These are phyloP conservation scores for Meles meles DNA, from an alignment of 2,113 vertebrate species.

Conservation along the genomic window DNA sequence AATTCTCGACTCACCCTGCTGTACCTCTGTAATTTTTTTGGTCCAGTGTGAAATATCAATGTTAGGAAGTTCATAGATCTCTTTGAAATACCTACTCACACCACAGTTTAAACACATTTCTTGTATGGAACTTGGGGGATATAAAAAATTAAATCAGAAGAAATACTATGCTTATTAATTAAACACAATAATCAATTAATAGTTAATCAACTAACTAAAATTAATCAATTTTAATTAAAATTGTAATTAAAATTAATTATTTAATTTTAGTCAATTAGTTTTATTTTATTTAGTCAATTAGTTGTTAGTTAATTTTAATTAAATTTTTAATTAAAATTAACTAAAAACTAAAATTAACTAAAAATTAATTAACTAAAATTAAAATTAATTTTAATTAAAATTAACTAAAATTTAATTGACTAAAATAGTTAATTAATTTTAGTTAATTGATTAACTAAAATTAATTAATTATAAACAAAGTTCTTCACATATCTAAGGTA, in stretches of 20 bases:
- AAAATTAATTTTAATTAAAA: background rate
- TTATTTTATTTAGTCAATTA: too few relatives aligned
- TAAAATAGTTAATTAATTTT: too few relatives aligned
- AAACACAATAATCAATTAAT: too few relatives aligned
- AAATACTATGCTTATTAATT: background rate
- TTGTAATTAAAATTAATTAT: too few relatives aligned
- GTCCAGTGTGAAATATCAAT: background rate
- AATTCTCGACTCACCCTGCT: background rate
- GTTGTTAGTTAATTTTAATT: too few relatives aligned
- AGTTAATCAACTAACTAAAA: too few relatives aligned
- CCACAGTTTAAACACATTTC: background rate
- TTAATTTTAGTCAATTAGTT: too few relatives aligned
- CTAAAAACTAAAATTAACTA: too few relatives aligned
- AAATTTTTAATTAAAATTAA: too few relatives aligned
- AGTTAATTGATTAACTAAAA: background rate
- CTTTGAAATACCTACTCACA: background rate
- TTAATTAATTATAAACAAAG: background rate
- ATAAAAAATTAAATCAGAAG: background rate
- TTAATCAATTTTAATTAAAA: too few relatives aligned
- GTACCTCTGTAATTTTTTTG: background rate
- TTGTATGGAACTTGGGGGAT: background rate
- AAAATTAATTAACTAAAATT: background rate
- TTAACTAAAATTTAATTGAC: too few relatives aligned
- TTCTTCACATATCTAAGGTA: background rate
- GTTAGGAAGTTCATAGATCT: background rate